phyloP scores from a whole-genome alignment of 2,888 invertebrate genomes.

The Doris montereyensis region DNA sequence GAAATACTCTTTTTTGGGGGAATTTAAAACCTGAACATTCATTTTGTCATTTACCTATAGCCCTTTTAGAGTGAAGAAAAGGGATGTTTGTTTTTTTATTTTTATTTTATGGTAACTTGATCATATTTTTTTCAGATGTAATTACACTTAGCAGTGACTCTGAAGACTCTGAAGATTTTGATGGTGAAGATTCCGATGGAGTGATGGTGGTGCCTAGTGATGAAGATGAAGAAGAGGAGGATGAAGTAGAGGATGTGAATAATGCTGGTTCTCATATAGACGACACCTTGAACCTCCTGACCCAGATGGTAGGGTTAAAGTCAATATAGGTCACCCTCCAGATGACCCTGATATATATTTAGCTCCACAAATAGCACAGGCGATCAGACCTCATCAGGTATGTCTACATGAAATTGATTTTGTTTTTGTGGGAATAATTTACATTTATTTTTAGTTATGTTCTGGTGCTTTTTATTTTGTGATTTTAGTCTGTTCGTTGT shows the following conservation, averaged over 20 bases:
- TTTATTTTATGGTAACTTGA: too few relatives aligned
- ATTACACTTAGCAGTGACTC: conserved; percentile 46
- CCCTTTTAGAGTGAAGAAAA: too few relatives aligned
- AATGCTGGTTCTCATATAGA: conserved; percentile 93
- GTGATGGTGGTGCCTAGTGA: conserved; percentile 85
- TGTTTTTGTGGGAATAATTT: too few relatives aligned
- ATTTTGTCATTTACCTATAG: too few relatives aligned
- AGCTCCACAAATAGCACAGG: conserved; percentile 88
- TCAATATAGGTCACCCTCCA: conserved; percentile 93
- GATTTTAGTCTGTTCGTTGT: not conserved
- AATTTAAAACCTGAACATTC: too few relatives aligned
- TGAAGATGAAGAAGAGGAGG: conserved; percentile 62
- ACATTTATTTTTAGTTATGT: too few relatives aligned
- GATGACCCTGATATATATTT: conserved; percentile 92
- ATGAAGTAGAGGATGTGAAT: conserved; percentile 88
- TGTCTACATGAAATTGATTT: not conserved
- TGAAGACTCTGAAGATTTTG: conserved; percentile 44
- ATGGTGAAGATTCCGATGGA: conserved; percentile 41
- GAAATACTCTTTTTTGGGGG: too few relatives aligned
- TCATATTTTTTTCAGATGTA: conserved; percentile 44
- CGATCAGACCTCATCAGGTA: conserved; percentile 96
- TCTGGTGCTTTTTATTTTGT: not conserved
- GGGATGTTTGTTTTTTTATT: too few relatives aligned
- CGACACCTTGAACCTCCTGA: conserved; percentile 93
- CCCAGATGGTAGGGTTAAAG: conserved; percentile 90